A percentile compares a stretch with the other conserved stretches of the same genome.
phyloP scores from a whole-genome alignment of 2,888 invertebrate species.

The Acrobasis consociella region DNA sequence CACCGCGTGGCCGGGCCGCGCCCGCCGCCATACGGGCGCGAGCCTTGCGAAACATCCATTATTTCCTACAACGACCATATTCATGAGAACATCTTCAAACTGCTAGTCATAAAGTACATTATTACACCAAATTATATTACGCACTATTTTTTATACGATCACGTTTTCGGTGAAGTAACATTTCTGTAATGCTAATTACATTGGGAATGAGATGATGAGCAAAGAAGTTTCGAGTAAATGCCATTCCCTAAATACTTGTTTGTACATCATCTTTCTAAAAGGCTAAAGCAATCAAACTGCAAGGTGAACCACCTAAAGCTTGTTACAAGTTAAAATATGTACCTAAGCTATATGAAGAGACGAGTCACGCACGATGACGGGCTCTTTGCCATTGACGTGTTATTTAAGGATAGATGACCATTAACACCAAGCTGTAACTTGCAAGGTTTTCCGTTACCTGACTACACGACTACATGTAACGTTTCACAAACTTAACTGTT shows the following conservation, averaged over 20 bases:
- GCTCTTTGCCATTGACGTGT: constrained; percentile 8
- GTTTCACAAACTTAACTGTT: not conserved
- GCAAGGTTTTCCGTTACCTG: not conserved
- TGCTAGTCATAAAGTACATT: not conserved
- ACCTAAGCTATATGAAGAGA: not conserved
- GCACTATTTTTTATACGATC: not conserved
- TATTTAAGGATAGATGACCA: constrained; percentile 4
- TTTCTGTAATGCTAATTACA: not conserved
- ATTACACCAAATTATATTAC: not conserved
- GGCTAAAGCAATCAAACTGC: constrained; percentile 49
- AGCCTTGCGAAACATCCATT: constrained; percentile 55
- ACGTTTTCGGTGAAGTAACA: not conserved
- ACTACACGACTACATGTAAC: not conserved
- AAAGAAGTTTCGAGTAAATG: not conserved
- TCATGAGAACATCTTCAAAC: constrained; percentile 27
- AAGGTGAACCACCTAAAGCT: constrained; percentile 48
- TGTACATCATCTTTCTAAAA: constrained; percentile 41
- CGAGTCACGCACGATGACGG: constrained; percentile 11
- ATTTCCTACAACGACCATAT: constrained; percentile 41
- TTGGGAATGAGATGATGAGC: not conserved
- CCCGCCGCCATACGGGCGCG: constrained; percentile 52
- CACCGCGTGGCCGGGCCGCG: constrained; percentile 53
- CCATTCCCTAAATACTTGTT: constrained; percentile 12
- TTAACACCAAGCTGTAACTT: not conserved
- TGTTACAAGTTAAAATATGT: constrained; percentile 10